Conservation (phyloP, 2,797 vertebrate species). For the Sitta carolinensis region DNA sequence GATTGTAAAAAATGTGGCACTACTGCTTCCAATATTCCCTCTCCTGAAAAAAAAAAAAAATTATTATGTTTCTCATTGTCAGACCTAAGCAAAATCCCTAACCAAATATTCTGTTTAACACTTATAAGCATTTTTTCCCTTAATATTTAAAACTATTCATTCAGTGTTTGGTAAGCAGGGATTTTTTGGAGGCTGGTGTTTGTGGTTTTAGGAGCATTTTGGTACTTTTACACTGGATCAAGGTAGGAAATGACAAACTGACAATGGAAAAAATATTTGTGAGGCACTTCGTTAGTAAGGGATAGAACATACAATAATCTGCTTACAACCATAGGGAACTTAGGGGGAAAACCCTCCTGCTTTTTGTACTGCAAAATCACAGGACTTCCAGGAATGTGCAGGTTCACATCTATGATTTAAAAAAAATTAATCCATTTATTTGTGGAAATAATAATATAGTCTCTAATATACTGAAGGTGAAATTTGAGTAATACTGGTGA, state of each 20-base stretch:
- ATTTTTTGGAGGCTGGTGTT: not conserved
- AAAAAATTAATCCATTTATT: not conserved
- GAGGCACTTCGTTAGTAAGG: not conserved
- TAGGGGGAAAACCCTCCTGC: accelerated
- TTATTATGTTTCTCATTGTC: not conserved
- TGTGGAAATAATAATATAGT: not conserved
- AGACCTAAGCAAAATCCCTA: not conserved
- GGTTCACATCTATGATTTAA: not conserved
- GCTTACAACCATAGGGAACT: accelerated
- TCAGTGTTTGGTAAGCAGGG: accelerated
- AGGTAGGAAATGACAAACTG: not conserved
- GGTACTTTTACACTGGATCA: not conserved
- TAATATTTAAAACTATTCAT: not conserved
- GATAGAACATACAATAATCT: no score
- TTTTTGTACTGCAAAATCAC: not conserved
- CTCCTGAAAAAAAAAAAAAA: not conserved
- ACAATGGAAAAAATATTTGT: not conserved
- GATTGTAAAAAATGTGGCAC: not conserved
- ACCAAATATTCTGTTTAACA: not conserved
- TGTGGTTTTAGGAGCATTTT: not conserved
- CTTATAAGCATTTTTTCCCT: not conserved
- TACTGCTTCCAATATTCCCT: not conserved
- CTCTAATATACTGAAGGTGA: not conserved
- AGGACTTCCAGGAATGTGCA: not conserved
- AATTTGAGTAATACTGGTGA: not conserved